Conservation (phyloP, 2,797 vertebrate species). For the Alcedo quadribrachys region DNA sequence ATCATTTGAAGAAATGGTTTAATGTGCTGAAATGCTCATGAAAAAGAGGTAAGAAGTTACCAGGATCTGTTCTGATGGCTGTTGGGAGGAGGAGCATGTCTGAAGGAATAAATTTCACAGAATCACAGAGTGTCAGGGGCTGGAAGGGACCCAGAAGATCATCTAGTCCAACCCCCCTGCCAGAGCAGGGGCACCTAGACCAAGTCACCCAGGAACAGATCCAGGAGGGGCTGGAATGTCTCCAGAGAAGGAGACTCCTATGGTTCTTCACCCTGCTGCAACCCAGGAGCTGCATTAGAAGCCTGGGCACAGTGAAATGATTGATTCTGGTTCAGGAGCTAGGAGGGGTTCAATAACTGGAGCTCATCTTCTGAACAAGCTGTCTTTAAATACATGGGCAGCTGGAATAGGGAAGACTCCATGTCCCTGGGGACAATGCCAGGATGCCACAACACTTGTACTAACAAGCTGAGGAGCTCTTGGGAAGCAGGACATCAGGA, state of each 20-base stretch:
- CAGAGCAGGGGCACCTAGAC: too few species aligned
- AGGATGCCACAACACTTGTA: not conserved
- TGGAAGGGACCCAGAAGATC: too few species aligned
- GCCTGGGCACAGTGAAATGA: not conserved
- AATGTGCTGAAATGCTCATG: not conserved
- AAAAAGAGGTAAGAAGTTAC: not conserved
- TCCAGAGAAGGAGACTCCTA: too few species aligned
- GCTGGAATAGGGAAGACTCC: not conserved
- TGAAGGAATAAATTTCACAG: not conserved
- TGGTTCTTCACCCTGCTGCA: not conserved
- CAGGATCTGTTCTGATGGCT: not conserved
- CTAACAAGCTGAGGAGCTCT: not conserved
- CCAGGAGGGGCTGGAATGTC: too few species aligned
- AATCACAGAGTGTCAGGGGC: too few species aligned
- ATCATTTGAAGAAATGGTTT: not conserved
- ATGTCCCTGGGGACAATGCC: not conserved
- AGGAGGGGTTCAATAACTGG: not conserved
- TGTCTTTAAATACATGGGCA: not conserved
- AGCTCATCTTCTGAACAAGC: not conserved
- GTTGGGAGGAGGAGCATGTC: not conserved
- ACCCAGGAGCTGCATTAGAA: not conserved
- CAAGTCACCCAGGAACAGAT: too few species aligned
- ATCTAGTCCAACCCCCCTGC: too few species aligned
- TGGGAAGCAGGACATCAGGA: not conserved
- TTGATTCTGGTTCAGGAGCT: not conserved